Evolutionary conservation across 2,888 invertebrate species (phyloP), one percentile per base, ranked within the genome.

Genomic region (Tetragonula carbonaria): DNA sequence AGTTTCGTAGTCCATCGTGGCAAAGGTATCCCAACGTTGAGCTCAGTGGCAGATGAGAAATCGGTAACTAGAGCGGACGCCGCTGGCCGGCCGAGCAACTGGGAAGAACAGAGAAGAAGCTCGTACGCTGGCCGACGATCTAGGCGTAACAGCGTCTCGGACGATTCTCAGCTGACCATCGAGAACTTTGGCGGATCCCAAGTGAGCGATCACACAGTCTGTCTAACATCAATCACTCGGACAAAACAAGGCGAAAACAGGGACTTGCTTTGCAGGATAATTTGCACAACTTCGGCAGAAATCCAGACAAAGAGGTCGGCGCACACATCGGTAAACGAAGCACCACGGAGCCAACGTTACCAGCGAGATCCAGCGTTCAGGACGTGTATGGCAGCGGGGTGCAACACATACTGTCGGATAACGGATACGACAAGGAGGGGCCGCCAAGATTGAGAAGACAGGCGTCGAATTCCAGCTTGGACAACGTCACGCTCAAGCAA

Each of bases 141-240:
- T 68, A 96, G 98, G 28, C 96, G 98, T 86, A 98, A 98, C 93
- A 98, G 98, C 88, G 96, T 97, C 73, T 96, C 96, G 84, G 98
- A 98, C 93, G 98, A 98, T 93, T 98, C 98, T 55, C 98, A 98
- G 94, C 95, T 98, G 89, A 98, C 98, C 0, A 97, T 98, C 78
- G 98, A 98, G 95, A 98, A 98, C 95, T 98, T 98, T 94, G 98
- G 98, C 70, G 98, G 98, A 80, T 98, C 98, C 88, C 98, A 98
- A 95, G 94, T 94, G 89, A 81, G 33, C 2, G 53, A 38, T 6
- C 14, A 4, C 33, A 1, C 28, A 28, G 28, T 28, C 28, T 28
- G 2, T 28, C 1, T 28, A 28, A 28, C 28, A 28, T 28, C 28
- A 28, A 28, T 28, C 28, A 28, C 28, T 28, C 28, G 28, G 28